These are phyloP conservation scores for Fregata magnificens DNA, from an alignment of 2,113 vertebrate genomes.

Conservation along the genomic window DNA sequence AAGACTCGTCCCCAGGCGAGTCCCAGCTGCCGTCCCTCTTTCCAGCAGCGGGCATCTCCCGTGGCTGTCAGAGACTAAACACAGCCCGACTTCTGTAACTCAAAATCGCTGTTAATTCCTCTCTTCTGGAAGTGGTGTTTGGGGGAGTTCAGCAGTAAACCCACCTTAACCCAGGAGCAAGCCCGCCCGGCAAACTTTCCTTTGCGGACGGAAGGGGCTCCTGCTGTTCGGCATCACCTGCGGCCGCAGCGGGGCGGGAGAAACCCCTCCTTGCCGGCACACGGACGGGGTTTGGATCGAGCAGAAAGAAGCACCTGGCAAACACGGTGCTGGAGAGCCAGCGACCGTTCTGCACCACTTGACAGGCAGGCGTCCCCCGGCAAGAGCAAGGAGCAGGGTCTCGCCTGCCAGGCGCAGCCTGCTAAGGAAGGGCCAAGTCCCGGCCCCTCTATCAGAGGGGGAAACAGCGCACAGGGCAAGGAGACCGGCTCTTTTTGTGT, in stretches of 20 bases:
- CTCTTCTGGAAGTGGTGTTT: background rate
- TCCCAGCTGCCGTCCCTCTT: background rate
- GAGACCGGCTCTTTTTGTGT: background rate
- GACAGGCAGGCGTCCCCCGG: accelerated
- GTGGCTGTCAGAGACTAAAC: background rate
- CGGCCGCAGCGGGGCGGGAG: accelerated
- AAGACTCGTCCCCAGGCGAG: background rate
- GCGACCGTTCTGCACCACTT: accelerated
- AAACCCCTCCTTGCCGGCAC: background rate
- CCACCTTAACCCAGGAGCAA: accelerated
- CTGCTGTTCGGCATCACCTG: background rate
- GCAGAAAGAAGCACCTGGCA: background rate
- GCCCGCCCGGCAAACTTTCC: background rate
- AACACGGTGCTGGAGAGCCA: accelerated
- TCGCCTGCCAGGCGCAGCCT: background rate
- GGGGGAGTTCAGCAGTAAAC: background rate
- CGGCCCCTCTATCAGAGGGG: accelerated
- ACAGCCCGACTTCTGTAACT: background rate
- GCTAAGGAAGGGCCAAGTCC: background rate
- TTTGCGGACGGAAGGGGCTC: background rate
- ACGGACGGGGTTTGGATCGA: accelerated
- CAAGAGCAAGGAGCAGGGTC: background rate
- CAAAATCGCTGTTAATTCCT: background rate
- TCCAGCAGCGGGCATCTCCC: accelerated
- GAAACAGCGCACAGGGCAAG: accelerated